Evolutionary conservation across 2,888 invertebrate species (phyloP), one percentile per base, ranked within the genome.

Genomic region (Amblyteles armatorius): DNA sequence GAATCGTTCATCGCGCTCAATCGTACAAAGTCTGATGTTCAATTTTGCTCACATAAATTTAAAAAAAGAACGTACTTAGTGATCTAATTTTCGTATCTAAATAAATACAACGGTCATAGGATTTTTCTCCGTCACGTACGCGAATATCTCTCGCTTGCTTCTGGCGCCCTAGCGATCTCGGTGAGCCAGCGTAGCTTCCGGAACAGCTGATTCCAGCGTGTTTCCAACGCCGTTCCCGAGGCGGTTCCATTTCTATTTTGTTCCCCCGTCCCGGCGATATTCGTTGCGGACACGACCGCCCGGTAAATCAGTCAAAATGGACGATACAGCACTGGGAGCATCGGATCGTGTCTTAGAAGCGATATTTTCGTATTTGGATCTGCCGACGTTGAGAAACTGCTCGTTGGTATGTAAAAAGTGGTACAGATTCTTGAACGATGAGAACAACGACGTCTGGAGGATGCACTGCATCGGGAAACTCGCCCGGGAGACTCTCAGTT

Each of bases 361-460:
- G 91, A 97, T 98, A 94, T 99, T 99, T 95, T 98, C 98, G 5
- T 99, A 97, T 95, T 95, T 99, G 92, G 97, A 97, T 91, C 95
- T 99, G 81, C 96, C 96, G 91, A 99, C 99, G 93, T 94, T 99
- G 87, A 95, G 97, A 91, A 98, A 97, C 94, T 99, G 99, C 95
- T 96, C 98, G 86, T 94, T 98, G 89, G 99, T 98, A 77, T 99
- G 99, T 94, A 98, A 98, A 94, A 97, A 96, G 91, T 99, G 99
- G 99, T 97, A 97, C 93, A 96, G 96, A 93, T 97, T 98, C 93
- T 95, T 99, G 82, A 87, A 86, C 80, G 91, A 91, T 77, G 98
- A 99, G 92, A 99, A 99, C 94, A 98, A 98, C 94, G 98, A 99
- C 91, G 97, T 99, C 85, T 99, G 99, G 99, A 95, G 98, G 92